Evolutionary conservation across 2,113 vertebrate species (phyloP).

Genomic region (Epinephelus fuscoguttatus): DNA sequence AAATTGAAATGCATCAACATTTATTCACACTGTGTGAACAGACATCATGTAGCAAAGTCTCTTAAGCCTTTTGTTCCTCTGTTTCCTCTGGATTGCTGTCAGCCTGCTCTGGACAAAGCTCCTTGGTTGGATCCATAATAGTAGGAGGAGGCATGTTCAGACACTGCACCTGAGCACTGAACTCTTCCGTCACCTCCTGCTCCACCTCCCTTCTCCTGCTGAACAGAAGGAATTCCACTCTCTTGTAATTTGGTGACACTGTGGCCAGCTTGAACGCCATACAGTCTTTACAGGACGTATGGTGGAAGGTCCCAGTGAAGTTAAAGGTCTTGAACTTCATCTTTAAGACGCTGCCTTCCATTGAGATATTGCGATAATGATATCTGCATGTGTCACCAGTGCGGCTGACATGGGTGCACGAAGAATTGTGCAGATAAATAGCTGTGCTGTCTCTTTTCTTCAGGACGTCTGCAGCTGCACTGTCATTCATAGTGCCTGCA

Average conservation of each 20-base stretch:
- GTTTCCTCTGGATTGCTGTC: background rate
- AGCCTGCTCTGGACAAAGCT: constrained; percentile 17
- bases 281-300: constrained; percentile 19
- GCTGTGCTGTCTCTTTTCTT: constrained; percentile 8
- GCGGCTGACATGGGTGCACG: background rate
- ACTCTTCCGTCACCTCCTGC: constrained; percentile 30
- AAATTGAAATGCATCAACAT: background rate
- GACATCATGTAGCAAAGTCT: background rate
- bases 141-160: constrained; percentile 11
- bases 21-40: background rate
- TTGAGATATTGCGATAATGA: background rate
- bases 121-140: constrained; percentile 16
- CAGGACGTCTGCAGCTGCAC: background rate
- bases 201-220: constrained; percentile 34
- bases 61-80: background rate
- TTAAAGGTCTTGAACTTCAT: rapidly evolving
- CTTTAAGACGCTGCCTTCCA: background rate
- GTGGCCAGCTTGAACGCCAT: background rate
- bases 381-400: background rate
- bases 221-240: constrained; percentile 5
- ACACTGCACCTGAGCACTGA: constrained; percentile 26
- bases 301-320: background rate
- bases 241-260: rapidly evolving
- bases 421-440: background rate
- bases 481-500: constrained; percentile 18